Evolutionary conservation across 2,113 vertebrate genomes (phyloP), one percentile per base, ranked within the genome.

Genomic region (Rhea americana): DNA sequence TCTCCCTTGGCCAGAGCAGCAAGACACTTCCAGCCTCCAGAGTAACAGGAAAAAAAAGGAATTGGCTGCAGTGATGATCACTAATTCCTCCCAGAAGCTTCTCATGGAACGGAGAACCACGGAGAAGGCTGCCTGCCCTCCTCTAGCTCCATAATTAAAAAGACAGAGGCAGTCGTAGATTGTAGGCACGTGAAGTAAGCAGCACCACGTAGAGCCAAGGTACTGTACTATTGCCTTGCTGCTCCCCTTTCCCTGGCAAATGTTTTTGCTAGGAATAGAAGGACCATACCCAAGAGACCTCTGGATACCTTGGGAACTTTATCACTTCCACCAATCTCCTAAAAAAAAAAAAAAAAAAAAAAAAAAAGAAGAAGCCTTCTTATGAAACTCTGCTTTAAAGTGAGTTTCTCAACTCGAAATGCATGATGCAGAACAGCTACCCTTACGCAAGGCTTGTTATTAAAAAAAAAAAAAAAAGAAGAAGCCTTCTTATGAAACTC

Each of bases 401-500:
- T 8, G 47, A 79, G 82, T n/a, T 93, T 80, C 61, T 72, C 62
- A 82, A 80, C 41, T 30, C 85, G 28, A 59, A 77, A 73, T 13
- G 78, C 2, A 0, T 85, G 85, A 94, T 95, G 95, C 88, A 67
- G 93, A 93, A 65, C 93, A 96, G 96, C 94, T 93, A 90, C 92
- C 72, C 93, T 93, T 83, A n/a, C 87, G 87, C 75, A 92, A 87
- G 66, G 12, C 51, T 67, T 32, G 30, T 96, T 86, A 96, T 96
- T 96, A 58, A 63, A 4, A 51, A 13, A 13, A 22, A 5, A 11
- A 1, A 48, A 63, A 7, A 21, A 26, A 3, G n/a, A n/a, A n/a
- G n/a, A 39, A n/a, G 7, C 18, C 59, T 91, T 89, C 50, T 82
- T 94, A 95, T 62, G 48, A 70, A 92, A 35, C 37, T 63, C 67